A percentile compares a stretch with the other conserved stretches of the same genome.
phyloP scores from a whole-genome alignment of 2,888 invertebrate species.

The Theodoxus fluviatilis region DNA sequence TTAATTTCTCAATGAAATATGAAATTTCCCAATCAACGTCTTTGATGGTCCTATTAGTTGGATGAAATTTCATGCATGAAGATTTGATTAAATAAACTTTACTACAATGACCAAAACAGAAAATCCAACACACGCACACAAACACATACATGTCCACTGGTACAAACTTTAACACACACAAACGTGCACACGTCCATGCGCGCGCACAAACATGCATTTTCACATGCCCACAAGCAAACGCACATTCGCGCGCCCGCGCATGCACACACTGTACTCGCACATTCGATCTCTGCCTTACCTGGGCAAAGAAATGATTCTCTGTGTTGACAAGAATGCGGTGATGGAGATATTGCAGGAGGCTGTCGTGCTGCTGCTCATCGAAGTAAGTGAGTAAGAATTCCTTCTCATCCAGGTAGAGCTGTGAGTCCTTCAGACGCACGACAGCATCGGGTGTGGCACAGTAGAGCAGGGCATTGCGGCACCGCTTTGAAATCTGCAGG shows the following conservation, averaged over 20 bases:
- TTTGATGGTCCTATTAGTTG: too few relatives aligned
- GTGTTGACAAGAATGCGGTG: slow-evolving; percentile 29
- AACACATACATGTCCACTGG: too few relatives aligned
- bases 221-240: too few relatives aligned
- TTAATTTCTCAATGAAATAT: too few relatives aligned
- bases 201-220: too few relatives aligned
- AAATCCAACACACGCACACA: not conserved
- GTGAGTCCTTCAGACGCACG: slow-evolving; percentile 38
- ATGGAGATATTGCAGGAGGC: slow-evolving; percentile 46
- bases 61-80: too few relatives aligned
- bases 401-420: slow-evolving; percentile 32
- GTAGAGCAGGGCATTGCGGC: slow-evolving; percentile 48
- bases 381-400: slow-evolving; percentile 41
- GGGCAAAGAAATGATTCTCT: slow-evolving; percentile 34
- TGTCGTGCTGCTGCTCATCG: slow-evolving; percentile 52
- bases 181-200: too few relatives aligned
- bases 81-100: too few relatives aligned
- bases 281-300: slow-evolving; percentile 36
- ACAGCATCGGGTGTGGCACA: slow-evolving; percentile 59
- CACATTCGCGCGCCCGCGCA: too few relatives aligned
- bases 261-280: too few relatives aligned
- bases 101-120: not conserved
- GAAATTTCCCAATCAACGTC: too few relatives aligned
- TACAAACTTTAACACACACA: too few relatives aligned
- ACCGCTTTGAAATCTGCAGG: slow-evolving; percentile 33